phyloP scores from a whole-genome alignment of 2,797 vertebrate genomes.

The Silurus lanzhouensis region DNA sequence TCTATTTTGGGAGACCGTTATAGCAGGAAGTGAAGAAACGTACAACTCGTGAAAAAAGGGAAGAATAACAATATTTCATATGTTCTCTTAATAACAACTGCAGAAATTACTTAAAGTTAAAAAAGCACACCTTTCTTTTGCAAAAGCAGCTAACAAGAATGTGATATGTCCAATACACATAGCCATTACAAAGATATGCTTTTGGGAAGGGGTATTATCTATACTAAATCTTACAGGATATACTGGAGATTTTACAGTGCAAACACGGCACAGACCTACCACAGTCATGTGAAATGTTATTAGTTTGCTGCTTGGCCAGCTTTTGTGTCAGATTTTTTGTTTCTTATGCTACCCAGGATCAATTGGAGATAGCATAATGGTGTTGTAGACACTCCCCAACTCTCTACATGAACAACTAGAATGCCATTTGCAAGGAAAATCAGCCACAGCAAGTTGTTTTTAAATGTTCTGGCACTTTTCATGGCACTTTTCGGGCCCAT shows the following conservation, averaged over 20 bases:
- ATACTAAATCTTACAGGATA: background rate
- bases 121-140: background rate
- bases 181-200: slow-evolving; percentile 5
- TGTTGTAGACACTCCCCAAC: background rate
- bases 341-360: background rate
- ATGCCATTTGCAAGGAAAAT: background rate
- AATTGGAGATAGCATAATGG: background rate
- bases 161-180: slow-evolving; percentile 23
- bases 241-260: background rate
- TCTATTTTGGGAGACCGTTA: background rate
- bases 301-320: background rate
- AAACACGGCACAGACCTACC: background rate
- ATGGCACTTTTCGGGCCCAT: background rate
- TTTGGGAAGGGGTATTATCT: background rate
- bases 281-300: background rate
- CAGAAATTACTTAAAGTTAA: background rate
- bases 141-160: slow-evolving; percentile 2
- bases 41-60: background rate
- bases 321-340: background rate
- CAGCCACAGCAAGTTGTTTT: background rate
- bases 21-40: background rate
- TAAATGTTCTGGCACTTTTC: background rate
- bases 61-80: slow-evolving; percentile 24
- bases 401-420: background rate
- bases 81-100: background rate